Evolutionary conservation across 2,888 invertebrate species (phyloP).

Genomic region (Ochropleura plecta): DNA sequence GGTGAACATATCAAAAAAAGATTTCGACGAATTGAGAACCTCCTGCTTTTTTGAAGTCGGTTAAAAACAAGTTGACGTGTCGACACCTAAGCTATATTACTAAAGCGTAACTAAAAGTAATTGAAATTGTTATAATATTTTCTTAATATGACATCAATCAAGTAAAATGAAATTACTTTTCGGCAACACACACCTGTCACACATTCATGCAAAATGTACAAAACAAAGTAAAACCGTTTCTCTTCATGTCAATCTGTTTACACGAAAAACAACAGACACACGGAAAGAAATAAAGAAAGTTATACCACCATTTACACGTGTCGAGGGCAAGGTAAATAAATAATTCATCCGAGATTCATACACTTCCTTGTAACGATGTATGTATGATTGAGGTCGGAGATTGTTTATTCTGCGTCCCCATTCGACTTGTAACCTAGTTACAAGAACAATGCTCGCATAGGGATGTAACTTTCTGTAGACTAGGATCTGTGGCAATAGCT

Average conservation of each 20-base stretch:
- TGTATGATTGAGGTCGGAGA: conserved; percentile 48
- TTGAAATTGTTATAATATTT: background rate
- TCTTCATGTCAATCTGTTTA: conserved; percentile 3
- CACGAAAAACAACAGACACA: conserved; percentile 14
- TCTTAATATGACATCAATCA: background rate
- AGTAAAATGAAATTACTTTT: background rate
- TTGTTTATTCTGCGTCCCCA: conserved; percentile 48
- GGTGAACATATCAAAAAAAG: no score
- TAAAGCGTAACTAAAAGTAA: background rate
- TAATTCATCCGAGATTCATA: conserved; percentile 42
- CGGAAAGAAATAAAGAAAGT: conserved; percentile 2
- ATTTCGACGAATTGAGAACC: no score
- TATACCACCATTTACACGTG: conserved; percentile 28
- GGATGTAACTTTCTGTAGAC: conserved; percentile 22
- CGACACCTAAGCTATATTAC: background rate
- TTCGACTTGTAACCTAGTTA: conserved; percentile 59
- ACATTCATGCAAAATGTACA: background rate
- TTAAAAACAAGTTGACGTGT: background rate
- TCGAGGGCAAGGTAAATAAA: conserved; percentile 44
- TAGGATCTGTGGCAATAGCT: background rate
- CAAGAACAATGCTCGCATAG: conserved; percentile 33
- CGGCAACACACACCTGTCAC: background rate
- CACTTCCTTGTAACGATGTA: conserved; percentile 38
- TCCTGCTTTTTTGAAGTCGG: no score
- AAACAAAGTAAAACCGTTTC: background rate